Evolutionary conservation across 1,140 invertebrate genomes (phyloP), one percentile per base, ranked within the genome.

Genomic region (Calephelis virginiensis): DNA sequence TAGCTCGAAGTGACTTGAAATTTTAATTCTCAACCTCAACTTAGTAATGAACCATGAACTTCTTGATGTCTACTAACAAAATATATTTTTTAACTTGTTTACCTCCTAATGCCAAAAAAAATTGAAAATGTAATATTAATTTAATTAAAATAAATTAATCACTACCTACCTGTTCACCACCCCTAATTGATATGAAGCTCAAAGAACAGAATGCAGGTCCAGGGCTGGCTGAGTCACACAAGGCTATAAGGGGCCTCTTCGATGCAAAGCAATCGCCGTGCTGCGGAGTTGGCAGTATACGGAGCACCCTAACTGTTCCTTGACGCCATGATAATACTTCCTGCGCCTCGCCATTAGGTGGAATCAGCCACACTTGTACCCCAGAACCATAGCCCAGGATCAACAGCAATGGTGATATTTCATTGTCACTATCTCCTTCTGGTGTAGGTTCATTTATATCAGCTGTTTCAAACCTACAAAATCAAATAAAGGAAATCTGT

Each of bases 251-350:
- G 46, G 97, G 97, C 74, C 97, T 92, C 83, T 97, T 97, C 67
- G 93, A 91, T 38, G 93, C 92, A 83, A 94, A 97, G 14, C 91
- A 92, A 92, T 96, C 96, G 64, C 92, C 90, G 67, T 85, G 90
- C 73, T 93, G 91, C 64, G 97, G 97, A 67, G 94, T 95, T 9
- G 97, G 96, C 74, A 99, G 91, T 72, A 99, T 92, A 85, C 95
- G 93, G 49, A 98, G 92, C 56, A 96, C 94, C 75, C 95, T 94
- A 49, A 98, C 96, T 67, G 95, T 93, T 59, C 97, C 97, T 86
- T 98, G 97, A 38, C 96, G 92, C 95, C 97, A 97, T 7, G 97
- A 98, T 59, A 99, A 85, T 8, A 98, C 95, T 91, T 98, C 97
- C 61, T 96, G 95, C 0, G 97, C 97, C 84, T 99, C 97, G 10